These are phyloP conservation scores for Cephus nigrinus DNA, from an alignment of 2,888 invertebrate species.

Conservation along the genomic window DNA sequence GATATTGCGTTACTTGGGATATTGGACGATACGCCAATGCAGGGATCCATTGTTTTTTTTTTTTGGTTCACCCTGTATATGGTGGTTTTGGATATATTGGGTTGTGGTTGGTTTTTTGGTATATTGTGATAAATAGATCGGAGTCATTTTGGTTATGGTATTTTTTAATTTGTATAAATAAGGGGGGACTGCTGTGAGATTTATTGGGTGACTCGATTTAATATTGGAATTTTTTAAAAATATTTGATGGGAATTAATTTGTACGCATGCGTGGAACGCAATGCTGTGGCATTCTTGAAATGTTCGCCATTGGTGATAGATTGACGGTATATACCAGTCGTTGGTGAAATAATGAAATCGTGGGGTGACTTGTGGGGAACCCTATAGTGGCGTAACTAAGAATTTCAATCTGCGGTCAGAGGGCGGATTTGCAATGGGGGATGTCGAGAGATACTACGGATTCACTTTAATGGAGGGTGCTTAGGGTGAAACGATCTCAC, in stretches of 20 bases:
- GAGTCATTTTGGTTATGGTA: not conserved
- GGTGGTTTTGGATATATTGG: not conserved
- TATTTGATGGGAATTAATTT: not conserved
- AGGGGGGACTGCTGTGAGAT: not conserved
- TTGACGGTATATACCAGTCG: slow-evolving; percentile 40
- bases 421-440: slow-evolving; percentile 44
- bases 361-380: slow-evolving; percentile 38
- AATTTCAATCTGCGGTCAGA: slow-evolving; percentile 66
- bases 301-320: slow-evolving; percentile 36
- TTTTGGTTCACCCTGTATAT: not conserved
- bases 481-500: slow-evolving; percentile 53
- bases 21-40: slow-evolving; percentile 16
- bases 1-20: not conserved
- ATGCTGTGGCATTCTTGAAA: not conserved
- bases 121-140: not conserved
- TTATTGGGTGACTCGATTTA: not conserved
- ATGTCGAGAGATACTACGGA: slow-evolving; percentile 33
- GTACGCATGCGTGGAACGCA: not conserved
- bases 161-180: not conserved
- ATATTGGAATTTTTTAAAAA: not conserved
- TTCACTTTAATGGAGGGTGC: slow-evolving; percentile 38
- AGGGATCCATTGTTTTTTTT: slow-evolving; percentile 10
- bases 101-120: not conserved
- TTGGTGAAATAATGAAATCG: slow-evolving; percentile 63
- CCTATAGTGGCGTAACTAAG: slow-evolving; percentile 42